phyloP scores from a whole-genome alignment of 2,113 vertebrate genomes.

The Nymphicus hollandicus region DNA sequence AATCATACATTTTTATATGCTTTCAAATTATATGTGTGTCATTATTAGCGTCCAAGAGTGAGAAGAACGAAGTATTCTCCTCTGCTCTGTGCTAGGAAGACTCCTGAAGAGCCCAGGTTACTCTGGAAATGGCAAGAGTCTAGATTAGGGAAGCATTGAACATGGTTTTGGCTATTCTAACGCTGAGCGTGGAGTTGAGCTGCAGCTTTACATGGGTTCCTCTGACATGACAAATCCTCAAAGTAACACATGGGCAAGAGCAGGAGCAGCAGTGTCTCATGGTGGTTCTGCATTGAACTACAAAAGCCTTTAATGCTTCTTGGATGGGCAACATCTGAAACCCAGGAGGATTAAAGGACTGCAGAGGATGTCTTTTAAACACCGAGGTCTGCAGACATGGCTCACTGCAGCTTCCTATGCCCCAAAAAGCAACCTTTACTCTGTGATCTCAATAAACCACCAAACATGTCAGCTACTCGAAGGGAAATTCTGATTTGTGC shows the following conservation, averaged over 20 bases:
- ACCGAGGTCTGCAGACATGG: background rate
- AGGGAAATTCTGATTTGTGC: background rate
- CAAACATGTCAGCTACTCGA: background rate
- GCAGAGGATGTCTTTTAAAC: background rate
- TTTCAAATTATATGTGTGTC: background rate
- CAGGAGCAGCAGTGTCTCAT: background rate
- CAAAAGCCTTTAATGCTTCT: background rate
- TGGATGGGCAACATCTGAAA: background rate
- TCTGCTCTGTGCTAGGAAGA: background rate
- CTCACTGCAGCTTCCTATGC: background rate
- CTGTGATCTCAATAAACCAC: background rate
- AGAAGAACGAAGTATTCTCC: background rate
- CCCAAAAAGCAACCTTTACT: background rate
- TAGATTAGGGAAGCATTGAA: background rate
- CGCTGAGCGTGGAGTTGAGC: background rate
- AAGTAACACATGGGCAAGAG: background rate
- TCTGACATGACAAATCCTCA: background rate
- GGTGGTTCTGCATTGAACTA: background rate
- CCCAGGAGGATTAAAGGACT: slow-evolving; percentile 8
- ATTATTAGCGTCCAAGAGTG: background rate
- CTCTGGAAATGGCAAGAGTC: background rate
- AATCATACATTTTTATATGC: background rate
- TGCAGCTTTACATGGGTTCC: background rate
- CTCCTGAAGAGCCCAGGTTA: background rate
- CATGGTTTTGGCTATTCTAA: background rate